phyloP scores from a whole-genome alignment of 2,113 vertebrate species.

The Menura novaehollandiae region DNA sequence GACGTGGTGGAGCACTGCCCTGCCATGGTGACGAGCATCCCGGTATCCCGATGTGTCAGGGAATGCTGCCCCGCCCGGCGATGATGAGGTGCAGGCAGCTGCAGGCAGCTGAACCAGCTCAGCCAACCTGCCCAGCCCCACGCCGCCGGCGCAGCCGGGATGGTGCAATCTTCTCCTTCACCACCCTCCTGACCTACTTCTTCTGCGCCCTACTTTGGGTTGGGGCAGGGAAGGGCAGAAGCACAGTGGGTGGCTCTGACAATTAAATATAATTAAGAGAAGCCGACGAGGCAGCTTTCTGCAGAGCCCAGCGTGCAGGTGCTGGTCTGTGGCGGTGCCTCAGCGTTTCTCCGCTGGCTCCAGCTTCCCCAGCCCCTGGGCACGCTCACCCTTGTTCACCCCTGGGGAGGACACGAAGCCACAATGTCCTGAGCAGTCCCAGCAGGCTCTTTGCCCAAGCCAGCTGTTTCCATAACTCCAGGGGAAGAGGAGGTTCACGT shows the following conservation, averaged over 20 bases:
- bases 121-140: not conserved
- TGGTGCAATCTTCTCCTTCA: not conserved
- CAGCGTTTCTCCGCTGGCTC: not conserved
- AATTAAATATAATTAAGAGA: conserved; percentile 1
- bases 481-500: not conserved
- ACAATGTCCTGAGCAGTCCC: not conserved
- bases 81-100: not conserved
- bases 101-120: not conserved
- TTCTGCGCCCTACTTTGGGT: not conserved
- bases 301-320: not conserved
- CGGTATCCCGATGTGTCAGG: accelerated
- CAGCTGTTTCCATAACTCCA: not conserved
- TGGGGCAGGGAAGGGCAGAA: conserved; percentile 11
- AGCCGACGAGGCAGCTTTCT: not conserved
- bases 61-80: accelerated
- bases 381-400: not conserved
- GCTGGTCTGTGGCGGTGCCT: not conserved
- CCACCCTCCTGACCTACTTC: conserved; percentile 50
- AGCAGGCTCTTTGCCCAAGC: not conserved
- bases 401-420: not conserved
- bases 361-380: not conserved
- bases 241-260: not conserved
- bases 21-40: not conserved
- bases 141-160: not conserved
- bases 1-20: accelerated